Evolutionary conservation across 2,113 vertebrate genomes (phyloP).

Genomic region (Cavia porcellus): DNA sequence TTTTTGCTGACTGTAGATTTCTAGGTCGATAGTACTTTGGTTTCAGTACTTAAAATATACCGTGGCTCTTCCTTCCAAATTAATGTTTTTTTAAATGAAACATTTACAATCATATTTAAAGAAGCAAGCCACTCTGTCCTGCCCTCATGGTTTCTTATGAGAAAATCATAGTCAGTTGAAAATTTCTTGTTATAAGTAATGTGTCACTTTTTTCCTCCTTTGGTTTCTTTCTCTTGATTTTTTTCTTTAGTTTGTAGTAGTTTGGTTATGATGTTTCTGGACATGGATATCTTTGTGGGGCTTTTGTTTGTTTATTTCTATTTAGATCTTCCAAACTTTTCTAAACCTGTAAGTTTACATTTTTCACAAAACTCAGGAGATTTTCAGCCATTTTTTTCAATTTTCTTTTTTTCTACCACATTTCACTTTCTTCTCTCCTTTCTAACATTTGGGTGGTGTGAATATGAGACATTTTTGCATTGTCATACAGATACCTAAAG

Average conservation of each 20-base stretch:
- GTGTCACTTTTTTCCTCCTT: background rate
- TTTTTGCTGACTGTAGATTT: slow-evolving; percentile 13
- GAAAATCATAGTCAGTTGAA: background rate
- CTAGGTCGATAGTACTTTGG: background rate
- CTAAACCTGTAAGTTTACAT: slow-evolving; percentile 26
- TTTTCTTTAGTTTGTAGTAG: background rate
- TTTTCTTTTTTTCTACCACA: background rate
- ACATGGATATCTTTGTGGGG: background rate
- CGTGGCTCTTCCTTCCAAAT: background rate
- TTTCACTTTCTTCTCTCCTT: slow-evolving; percentile 33
- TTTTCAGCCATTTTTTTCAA: background rate
- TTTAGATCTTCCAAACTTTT: background rate
- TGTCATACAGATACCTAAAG: background rate
- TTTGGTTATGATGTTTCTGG: background rate
- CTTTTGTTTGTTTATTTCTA: background rate
- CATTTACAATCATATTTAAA: background rate
- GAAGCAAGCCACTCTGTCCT: background rate
- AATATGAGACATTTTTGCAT: background rate
- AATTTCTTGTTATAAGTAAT: background rate
- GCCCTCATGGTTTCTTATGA: background rate
- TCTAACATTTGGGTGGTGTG: background rate
- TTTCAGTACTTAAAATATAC: background rate
- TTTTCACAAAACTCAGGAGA: slow-evolving; percentile 37
- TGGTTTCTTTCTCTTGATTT: background rate
- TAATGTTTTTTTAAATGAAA: background rate